phyloP scores from a whole-genome alignment of 2,888 invertebrate genomes.

The Rhingia rostrata region DNA sequence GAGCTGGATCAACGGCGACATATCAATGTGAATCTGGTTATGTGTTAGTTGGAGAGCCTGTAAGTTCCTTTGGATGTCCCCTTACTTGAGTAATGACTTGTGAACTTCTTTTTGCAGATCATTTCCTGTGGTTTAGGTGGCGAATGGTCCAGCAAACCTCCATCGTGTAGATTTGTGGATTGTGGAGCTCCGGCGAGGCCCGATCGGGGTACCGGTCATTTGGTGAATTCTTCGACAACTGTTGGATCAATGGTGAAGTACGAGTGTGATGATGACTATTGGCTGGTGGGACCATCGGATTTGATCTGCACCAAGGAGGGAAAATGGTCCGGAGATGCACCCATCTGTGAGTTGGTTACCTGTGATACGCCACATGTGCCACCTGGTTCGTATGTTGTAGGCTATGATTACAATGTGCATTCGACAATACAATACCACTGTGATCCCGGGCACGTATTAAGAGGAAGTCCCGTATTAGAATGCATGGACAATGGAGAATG shows the following conservation, averaged over 20 bases:
- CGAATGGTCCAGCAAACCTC: constrained; percentile 91
- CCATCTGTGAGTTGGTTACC: constrained; percentile 93
- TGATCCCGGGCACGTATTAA: constrained; percentile 91
- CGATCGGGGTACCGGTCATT: constrained; percentile 88
- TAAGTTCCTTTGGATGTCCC: constrained; percentile 82
- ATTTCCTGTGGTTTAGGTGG: constrained; percentile 94
- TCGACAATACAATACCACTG: constrained; percentile 94
- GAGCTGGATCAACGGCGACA: constrained; percentile 91
- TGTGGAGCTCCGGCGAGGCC: constrained; percentile 92
- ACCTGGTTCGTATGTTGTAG: constrained; percentile 92
- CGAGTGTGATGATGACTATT: constrained; percentile 91
- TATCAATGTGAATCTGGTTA: constrained; percentile 93
- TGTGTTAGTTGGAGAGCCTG: constrained; percentile 91
- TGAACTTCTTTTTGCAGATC: constrained; percentile 84
- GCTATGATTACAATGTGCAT: constrained; percentile 94
- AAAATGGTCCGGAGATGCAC: constrained; percentile 93
- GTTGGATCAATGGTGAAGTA: constrained; percentile 91
- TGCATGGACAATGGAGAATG: constrained; percentile 92
- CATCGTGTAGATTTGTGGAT: constrained; percentile 93
- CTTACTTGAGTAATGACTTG: not conserved
- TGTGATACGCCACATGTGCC: constrained; percentile 94
- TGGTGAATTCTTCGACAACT: constrained; percentile 91
- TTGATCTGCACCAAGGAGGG: constrained; percentile 92
- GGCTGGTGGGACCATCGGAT: constrained; percentile 88
- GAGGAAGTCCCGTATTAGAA: constrained; percentile 88